Base-by-base conservation (phyloP, 2,888 invertebrate species). In the Neoitamus cyanurus region DNA sequence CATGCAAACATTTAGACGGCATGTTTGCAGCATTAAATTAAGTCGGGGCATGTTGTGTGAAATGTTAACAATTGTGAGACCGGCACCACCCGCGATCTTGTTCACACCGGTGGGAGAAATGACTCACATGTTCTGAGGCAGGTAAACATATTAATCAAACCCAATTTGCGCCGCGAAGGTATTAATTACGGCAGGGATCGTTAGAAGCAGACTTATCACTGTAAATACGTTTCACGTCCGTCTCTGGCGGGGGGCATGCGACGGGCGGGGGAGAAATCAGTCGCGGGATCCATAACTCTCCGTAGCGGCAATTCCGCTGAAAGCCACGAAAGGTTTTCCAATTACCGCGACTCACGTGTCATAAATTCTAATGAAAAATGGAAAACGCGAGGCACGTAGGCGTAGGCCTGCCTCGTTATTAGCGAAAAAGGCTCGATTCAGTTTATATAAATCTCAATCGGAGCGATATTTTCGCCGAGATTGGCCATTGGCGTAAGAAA, bases 291-390 rank as follows among this genome's bases (percentile, higher is more conserved):
- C 58, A 58, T 58, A 58, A 58, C 58, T 58, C 58, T 58, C 58
- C 58, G 25, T 20, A 25, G 25, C 34, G 34, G 34, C 73, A 82
- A 69, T 37, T 69, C 37, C 28, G 69, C 25, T 82, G 69, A 82
- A 82, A 82, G 69, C 69, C 34, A 69, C 48, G 69, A 69, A 80
- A 69, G 82, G 69, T 68, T 70, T 82, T 82, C 69, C 82, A 82
- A 82, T 69, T 69, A 69, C 37, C 9, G 69, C 36, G 34, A 80
- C 82, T 82, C 37, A 82, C 82, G 37, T 82, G 82, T 82, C 82
- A 82, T 82, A 82, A 82, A 82, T 69, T 82, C 37, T 37, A 82
- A 69, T 82, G 82, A 82, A 80, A 80, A 80, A 80, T 80, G 58
- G 42, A 68, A 69, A 82, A 37, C 69, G 68, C 13, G 31, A 31